Evolutionary conservation across 2,797 vertebrate species (phyloP).

Genomic region (Coregonus ussuriensis): DNA sequence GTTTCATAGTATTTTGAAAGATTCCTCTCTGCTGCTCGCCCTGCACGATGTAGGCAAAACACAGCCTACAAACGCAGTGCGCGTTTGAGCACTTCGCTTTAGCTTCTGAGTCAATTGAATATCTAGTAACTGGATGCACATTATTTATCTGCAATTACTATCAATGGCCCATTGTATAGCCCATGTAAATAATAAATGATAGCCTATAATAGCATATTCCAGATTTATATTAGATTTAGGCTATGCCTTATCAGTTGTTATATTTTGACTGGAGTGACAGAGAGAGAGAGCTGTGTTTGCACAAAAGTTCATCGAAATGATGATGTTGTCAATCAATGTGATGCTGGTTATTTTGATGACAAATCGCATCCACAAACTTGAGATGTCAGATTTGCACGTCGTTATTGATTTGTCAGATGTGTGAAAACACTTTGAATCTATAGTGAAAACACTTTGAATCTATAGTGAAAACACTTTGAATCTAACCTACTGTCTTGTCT

Average conservation of each 20-base stretch:
- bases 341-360: constrained; percentile 22
- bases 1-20: constrained; percentile 5
- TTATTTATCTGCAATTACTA: not conserved
- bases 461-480: not conserved
- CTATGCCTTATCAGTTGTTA: constrained; percentile 1
- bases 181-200: not conserved
- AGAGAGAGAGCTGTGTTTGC: constrained; percentile 12
- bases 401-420: not conserved
- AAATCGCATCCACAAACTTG: constrained; percentile 14
- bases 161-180: no score
- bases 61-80: not conserved
- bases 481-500: not conserved
- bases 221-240: not conserved
- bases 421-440: not conserved
- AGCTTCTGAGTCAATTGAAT: not conserved
- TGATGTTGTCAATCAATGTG: constrained; percentile 32
- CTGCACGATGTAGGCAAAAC: not conserved
- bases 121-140: not conserved
- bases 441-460: not conserved
- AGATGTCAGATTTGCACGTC: not conserved
- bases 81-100: not conserved
- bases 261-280: not conserved
- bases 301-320: constrained; percentile 35
- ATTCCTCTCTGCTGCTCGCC: not conserved
- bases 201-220: not conserved